Conservation (phyloP, 2,113 vertebrate genomes). For the Seriola dumerili region DNA sequence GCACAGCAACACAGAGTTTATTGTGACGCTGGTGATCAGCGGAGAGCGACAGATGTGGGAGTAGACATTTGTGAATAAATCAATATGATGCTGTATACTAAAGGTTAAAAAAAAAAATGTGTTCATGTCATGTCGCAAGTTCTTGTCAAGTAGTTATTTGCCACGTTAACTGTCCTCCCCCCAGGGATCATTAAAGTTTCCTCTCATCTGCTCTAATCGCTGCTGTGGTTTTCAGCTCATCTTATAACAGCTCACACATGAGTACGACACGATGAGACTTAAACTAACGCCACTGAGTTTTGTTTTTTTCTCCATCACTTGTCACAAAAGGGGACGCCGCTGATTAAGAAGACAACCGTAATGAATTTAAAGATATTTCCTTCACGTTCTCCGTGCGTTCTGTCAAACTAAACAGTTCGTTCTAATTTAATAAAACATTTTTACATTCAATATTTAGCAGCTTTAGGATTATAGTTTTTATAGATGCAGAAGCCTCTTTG, state of each 20-base stretch:
- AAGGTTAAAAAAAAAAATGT: neutral
- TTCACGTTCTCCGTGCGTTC: neutral
- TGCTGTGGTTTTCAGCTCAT: neutral
- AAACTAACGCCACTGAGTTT: neutral
- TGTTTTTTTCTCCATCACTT: neutral
- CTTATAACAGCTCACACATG: neutral
- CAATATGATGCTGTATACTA: neutral
- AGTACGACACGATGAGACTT: neutral
- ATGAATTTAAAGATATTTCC: conserved; percentile 10
- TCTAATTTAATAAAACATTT: no score
- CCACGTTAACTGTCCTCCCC: neutral
- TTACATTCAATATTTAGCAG: no score
- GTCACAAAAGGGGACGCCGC: neutral
- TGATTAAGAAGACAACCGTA: neutral
- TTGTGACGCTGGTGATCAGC: neutral
- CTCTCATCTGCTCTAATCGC: neutral
- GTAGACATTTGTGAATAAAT: neutral
- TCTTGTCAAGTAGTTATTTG: conserved; percentile 1
- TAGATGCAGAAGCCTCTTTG: neutral
- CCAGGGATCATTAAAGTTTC: conserved; percentile 1
- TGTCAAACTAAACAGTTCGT: neutral
- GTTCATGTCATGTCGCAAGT: neutral
- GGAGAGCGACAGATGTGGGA: neutral
- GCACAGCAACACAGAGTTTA: neutral
- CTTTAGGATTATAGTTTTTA: neutral